Evolutionary conservation across 2,797 vertebrate genomes (phyloP), one percentile per base, ranked within the genome.

Genomic region (Allobates femoralis): DNA sequence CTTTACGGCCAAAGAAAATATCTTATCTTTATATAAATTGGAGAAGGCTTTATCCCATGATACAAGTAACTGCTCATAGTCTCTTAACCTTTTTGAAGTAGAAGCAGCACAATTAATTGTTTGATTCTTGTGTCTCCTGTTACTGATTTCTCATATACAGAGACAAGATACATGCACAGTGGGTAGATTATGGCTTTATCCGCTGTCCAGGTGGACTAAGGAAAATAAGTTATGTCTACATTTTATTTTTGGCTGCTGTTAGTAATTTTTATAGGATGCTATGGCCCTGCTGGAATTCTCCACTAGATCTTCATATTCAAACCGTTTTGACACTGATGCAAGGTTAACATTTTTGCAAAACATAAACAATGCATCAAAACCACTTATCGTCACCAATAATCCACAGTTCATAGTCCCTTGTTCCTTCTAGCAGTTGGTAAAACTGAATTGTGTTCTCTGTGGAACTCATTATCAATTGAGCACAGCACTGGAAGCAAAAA

Each of bases 331-430:
- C 46, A 71, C 26, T 71, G 23, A 71, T 69, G 50, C 51, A 82
- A 71, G 66, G 64, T 82, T 71, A 58, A 74, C 53, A 82, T 60
- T 58, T 60, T 73, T 80, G 53, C 78, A 80, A 80, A 80, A 60
- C 53, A 73, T 86, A 73, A 80, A 79, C 51, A 41, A 79, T 71
- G 64, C 37, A 85, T 85, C 84, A 79, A 23, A 69, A 85, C 64
- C 76, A 73, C 37, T 85, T 71, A 86, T 56, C 67, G 81, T 80
- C 78, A 86, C 69, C 67, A 86, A 51, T 73, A 80, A n/a, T 86
- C 64, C 32, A 66, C 34, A 81, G 67, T 50, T 62, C 15, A 73
- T 21, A 15, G 53, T 73, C 19, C 30, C 60, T 18, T 26, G 67
- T 62, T 53, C 67, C 79, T 60, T 64, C 55, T 46, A 80, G 66